Percentiles rank a stretch among this genome's conserved stretches.
Evolutionary conservation across 2,888 invertebrate species (phyloP).

Genomic region (Scaptomyza reducta): DNA sequence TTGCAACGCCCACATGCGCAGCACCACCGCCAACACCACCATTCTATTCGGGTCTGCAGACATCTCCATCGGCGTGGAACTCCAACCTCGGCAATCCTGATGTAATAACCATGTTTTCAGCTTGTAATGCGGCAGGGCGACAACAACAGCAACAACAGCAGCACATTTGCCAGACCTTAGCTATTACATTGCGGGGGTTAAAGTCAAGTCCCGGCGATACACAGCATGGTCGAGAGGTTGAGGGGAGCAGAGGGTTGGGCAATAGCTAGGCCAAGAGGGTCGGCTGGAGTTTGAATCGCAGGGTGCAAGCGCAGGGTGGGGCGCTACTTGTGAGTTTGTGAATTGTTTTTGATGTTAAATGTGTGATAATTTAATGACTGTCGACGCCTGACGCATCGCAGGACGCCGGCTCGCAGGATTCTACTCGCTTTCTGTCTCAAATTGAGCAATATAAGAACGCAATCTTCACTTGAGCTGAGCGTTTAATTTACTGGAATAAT

Average conservation of each 20-base stretch:
- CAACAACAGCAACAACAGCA: slow-evolving; percentile 33
- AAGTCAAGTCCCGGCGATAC: slow-evolving; percentile 56
- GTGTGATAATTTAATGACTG: slow-evolving; percentile 84
- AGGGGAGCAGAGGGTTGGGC: slow-evolving; percentile 11
- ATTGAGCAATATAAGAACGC: slow-evolving; percentile 48
- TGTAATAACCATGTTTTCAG: slow-evolving; percentile 83
- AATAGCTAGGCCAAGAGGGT: slow-evolving; percentile 29
- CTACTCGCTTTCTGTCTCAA: slow-evolving; percentile 14
- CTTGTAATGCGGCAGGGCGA: slow-evolving; percentile 82
- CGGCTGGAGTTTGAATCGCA: slow-evolving; percentile 20
- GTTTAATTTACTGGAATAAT: slow-evolving; percentile 81
- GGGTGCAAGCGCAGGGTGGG: slow-evolving; percentile 19
- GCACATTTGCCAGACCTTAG: slow-evolving; percentile 41
- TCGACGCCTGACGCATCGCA: slow-evolving; percentile 73
- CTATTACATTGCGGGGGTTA: slow-evolving; percentile 67
- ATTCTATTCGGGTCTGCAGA: slow-evolving; percentile 13
- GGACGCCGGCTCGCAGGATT: slow-evolving; percentile 21
- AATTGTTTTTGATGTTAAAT: slow-evolving; percentile 84
- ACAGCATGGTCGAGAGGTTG: slow-evolving; percentile 11
- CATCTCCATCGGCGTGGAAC: slow-evolving; percentile 46
- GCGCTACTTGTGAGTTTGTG: slow-evolving; percentile 64
- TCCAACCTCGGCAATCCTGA: slow-evolving; percentile 66
- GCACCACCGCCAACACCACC: slow-evolving; percentile 2
- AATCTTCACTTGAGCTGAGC: slow-evolving; percentile 59
- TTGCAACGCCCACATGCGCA: slow-evolving; percentile 70